Evolutionary conservation across 2,888 invertebrate genomes (phyloP).

Genomic region (Girardia tigrina): DNA sequence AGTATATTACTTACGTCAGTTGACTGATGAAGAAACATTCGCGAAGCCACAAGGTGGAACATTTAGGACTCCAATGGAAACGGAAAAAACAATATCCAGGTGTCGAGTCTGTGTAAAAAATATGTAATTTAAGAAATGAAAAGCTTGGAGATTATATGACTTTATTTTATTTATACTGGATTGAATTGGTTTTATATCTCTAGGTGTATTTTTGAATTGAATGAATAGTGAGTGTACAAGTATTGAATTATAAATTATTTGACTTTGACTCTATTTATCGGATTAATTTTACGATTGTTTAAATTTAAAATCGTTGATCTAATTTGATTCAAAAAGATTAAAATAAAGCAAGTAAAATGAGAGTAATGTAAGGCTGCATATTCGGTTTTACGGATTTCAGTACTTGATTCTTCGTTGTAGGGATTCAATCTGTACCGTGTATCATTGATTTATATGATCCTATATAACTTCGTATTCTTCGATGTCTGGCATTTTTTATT

Average conservation of each 20-base stretch:
- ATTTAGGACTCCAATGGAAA: background rate
- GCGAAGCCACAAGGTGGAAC: constrained; percentile 26
- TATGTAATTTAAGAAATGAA: background rate
- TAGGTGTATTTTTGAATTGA: constrained; percentile 23
- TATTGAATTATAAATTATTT: background rate
- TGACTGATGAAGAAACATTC: constrained; percentile 11
- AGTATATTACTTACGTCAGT: constrained; percentile 34
- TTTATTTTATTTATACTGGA: background rate
- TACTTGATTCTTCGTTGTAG: too few relatives aligned
- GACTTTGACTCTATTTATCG: too few relatives aligned
- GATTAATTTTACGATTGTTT: too few relatives aligned
- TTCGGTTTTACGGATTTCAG: too few relatives aligned
- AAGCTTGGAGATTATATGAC: background rate
- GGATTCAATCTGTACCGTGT: too few relatives aligned
- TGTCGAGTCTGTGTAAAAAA: constrained; percentile 13
- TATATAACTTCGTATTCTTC: too few relatives aligned
- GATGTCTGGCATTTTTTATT: too few relatives aligned
- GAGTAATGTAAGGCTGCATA: too few relatives aligned
- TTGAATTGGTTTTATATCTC: constrained; percentile 3
- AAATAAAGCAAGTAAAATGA: too few relatives aligned
- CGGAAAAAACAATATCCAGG: constrained; percentile 16
- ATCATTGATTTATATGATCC: too few relatives aligned
- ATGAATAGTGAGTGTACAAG: background rate
- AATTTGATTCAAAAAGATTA: too few relatives aligned
- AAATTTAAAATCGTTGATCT: too few relatives aligned